Percentiles rank a stretch among this genome's conserved stretches.
Evolutionary conservation across 1,140 invertebrate species (phyloP).

Genomic region (Drosophila prosaltans): DNA sequence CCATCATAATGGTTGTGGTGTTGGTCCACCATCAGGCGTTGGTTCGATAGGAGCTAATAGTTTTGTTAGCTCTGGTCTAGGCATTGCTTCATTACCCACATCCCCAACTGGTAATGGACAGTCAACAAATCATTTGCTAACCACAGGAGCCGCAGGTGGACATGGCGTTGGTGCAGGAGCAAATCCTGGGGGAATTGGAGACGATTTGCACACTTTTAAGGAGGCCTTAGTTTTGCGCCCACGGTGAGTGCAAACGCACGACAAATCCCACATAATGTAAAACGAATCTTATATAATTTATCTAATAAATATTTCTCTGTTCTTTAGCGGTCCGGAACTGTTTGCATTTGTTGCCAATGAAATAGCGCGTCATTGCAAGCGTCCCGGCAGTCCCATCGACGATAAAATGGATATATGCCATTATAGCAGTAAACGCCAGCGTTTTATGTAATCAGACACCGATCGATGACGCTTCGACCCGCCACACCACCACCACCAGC

Average conservation of each 20-base stretch:
- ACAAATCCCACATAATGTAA: no score
- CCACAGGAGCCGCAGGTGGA: slow-evolving; percentile 24
- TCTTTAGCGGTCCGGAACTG: slow-evolving; percentile 85
- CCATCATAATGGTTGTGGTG: slow-evolving; percentile 48
- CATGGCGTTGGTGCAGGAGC: slow-evolving; percentile 32
- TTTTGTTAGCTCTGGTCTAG: slow-evolving; percentile 55
- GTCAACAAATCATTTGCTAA: slow-evolving; percentile 47
- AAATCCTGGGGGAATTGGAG: slow-evolving; percentile 45
- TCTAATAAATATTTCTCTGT: slow-evolving; percentile 24
- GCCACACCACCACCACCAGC: slow-evolving; percentile 18
- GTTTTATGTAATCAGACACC: slow-evolving; percentile 83
- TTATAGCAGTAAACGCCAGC: slow-evolving; percentile 84
- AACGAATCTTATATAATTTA: not conserved
- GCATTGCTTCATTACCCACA: slow-evolving; percentile 38
- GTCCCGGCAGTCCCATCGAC: slow-evolving; percentile 86
- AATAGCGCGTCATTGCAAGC: slow-evolving; percentile 90
- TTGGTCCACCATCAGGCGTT: slow-evolving; percentile 3
- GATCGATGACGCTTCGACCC: slow-evolving; percentile 4
- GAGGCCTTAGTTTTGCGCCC: slow-evolving; percentile 89
- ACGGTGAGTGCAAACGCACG: slow-evolving; percentile 70
- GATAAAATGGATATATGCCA: slow-evolving; percentile 85
- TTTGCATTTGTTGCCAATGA: slow-evolving; percentile 91
- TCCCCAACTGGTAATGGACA: slow-evolving; percentile 32
- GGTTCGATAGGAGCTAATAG: slow-evolving; percentile 34
- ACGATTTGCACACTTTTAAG: slow-evolving; percentile 89